Percentiles rank a stretch among this genome's conserved stretches.
Evolutionary conservation across 2,113 vertebrate genomes (phyloP).

Genomic region (Xenopus tropicalis): DNA sequence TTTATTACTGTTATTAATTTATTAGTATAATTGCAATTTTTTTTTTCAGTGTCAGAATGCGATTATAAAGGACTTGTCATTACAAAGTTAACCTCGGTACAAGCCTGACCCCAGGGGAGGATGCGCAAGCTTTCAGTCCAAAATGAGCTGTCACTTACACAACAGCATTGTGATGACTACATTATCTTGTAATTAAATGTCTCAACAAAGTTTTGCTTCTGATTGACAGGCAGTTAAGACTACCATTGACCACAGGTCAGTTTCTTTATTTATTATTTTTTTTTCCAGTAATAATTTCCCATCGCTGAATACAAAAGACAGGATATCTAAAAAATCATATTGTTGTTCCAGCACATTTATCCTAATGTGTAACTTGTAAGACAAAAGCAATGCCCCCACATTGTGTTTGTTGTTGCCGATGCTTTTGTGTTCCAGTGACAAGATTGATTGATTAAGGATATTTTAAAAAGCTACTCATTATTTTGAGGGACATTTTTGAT

Average conservation of each 20-base stretch:
- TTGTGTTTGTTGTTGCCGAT: conserved; percentile 45
- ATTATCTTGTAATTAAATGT: conserved; percentile 83
- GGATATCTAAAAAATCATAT: conserved; percentile 62
- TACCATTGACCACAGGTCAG: conserved; percentile 76
- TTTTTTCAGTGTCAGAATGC: conserved; percentile 73
- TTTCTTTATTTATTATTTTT: conserved; percentile 66
- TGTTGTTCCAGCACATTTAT: conserved; percentile 55
- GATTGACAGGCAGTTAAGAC: conserved; percentile 78
- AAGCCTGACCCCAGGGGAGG: conserved; percentile 72
- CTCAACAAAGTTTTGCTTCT: conserved; percentile 74
- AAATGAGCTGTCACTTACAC: conserved; percentile 78
- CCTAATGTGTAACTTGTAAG: conserved; percentile 52
- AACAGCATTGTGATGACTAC: conserved; percentile 74
- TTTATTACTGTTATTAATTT: conserved; percentile 80
- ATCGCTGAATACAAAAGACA: conserved; percentile 48
- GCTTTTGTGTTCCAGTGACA: conserved; percentile 50
- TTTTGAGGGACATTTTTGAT: conserved; percentile 48
- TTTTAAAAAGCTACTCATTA: conserved; percentile 50
- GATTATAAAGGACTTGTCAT: conserved; percentile 80
- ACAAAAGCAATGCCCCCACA: conserved; percentile 49
- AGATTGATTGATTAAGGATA: conserved; percentile 54
- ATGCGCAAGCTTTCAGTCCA: conserved; percentile 67
- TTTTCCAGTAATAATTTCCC: conserved; percentile 55
- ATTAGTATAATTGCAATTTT: conserved; percentile 76
- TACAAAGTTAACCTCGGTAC: conserved; percentile 70